A percentile compares a stretch with the other conserved stretches of the same genome.
Conservation (phyloP, 2,888 invertebrate genomes). For the Sycophila texana region DNA sequence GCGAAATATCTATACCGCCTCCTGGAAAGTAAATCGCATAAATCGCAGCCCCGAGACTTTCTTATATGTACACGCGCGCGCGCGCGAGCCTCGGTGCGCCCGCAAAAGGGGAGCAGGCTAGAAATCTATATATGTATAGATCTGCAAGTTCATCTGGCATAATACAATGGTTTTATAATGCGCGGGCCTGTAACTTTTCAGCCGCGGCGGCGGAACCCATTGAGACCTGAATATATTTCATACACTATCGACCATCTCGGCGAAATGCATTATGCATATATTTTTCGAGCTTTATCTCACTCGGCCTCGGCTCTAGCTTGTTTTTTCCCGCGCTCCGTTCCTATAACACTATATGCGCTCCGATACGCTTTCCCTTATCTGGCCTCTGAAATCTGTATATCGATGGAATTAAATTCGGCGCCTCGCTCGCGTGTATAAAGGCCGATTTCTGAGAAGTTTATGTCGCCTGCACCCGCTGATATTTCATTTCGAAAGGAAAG, state of each 20-base stretch:
- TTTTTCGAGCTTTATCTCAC: constrained; percentile 39
- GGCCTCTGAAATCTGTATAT: constrained; percentile 20
- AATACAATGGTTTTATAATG: constrained; percentile 54
- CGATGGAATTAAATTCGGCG: constrained; percentile 28
- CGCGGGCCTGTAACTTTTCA: constrained; percentile 35
- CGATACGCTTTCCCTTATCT: constrained; percentile 36
- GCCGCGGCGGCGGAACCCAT: constrained; percentile 20
- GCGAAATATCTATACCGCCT: not conserved
- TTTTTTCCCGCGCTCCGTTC: constrained; percentile 17
- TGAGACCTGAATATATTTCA: constrained; percentile 53
- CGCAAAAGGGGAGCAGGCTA: constrained; percentile 1
- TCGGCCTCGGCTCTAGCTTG: constrained; percentile 4
- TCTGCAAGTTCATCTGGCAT: constrained; percentile 34
- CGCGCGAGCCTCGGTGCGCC: not conserved
- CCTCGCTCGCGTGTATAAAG: not conserved
- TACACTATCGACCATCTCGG: constrained; percentile 43
- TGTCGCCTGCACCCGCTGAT: not conserved
- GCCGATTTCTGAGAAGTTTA: not conserved
- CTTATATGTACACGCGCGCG: not conserved
- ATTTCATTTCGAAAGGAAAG: not conserved
- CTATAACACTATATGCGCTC: not conserved
- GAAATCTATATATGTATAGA: constrained; percentile 10
- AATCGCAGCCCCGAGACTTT: constrained; percentile 34
- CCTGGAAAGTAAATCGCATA: constrained; percentile 42
- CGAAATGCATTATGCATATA: constrained; percentile 50